These are phyloP conservation scores for Musca domestica DNA, from an alignment of 1,140 invertebrate genomes.

Conservation along the genomic window DNA sequence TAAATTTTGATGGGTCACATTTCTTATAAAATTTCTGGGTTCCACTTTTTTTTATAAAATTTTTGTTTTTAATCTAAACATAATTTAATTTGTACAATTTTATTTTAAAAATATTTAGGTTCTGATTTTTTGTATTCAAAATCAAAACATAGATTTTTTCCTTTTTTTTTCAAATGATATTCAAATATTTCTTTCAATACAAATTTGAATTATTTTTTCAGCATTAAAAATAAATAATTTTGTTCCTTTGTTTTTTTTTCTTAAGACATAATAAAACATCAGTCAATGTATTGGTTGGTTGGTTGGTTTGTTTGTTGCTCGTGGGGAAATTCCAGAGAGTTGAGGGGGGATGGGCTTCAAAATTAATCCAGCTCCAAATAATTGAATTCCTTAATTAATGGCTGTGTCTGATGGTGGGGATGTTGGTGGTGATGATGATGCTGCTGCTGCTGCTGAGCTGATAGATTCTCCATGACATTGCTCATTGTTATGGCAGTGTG, in stretches of 20 bases:
- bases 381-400: slow-evolving; percentile 27
- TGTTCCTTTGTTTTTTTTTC: not conserved
- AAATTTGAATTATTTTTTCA: slow-evolving; percentile 10
- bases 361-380: slow-evolving; percentile 30
- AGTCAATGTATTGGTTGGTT: not conserved
- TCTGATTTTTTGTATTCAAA: too few species aligned
- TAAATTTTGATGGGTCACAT: too few species aligned
- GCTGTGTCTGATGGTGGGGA: slow-evolving; percentile 10
- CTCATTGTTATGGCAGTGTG: slow-evolving; percentile 22
- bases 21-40: too few species aligned
- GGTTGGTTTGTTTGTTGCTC: not conserved
- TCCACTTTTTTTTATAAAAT: too few species aligned
- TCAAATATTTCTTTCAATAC: too few species aligned
- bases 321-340: not conserved
- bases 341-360: not conserved
- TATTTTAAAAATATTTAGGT: too few species aligned
- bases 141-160: too few species aligned
- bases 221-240: not conserved
- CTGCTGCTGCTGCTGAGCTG: slow-evolving; percentile 1
- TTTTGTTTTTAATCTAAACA: too few species aligned
- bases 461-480: slow-evolving; percentile 22
- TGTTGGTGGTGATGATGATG: not conserved
- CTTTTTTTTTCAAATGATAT: too few species aligned
- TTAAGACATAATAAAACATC: not conserved
- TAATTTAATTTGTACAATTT: too few species aligned